These are phyloP conservation scores for Coracias cyanogaster DNA, from an alignment of 2,797 vertebrate species.

Conservation along the genomic window DNA sequence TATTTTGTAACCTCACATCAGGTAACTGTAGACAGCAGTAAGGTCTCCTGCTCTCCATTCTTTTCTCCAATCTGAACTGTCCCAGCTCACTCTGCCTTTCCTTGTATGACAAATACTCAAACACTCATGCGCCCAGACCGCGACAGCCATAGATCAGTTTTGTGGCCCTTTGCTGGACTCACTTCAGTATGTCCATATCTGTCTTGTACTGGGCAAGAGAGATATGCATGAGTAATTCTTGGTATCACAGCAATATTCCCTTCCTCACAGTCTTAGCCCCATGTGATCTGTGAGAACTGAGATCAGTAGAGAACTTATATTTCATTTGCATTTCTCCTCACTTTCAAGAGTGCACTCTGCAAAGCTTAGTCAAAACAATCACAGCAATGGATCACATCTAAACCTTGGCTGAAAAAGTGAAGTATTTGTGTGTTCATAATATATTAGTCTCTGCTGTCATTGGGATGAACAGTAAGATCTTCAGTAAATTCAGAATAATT, in stretches of 20 bases:
- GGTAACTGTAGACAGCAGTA: background rate
- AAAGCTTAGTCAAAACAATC: background rate
- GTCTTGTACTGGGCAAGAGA: background rate
- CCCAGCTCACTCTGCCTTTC: background rate
- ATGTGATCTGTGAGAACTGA: background rate
- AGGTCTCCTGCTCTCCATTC: background rate
- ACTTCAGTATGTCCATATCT: background rate
- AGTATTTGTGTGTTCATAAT: background rate
- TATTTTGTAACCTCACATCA: background rate
- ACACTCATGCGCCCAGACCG: too few species aligned
- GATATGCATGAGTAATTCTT: background rate
- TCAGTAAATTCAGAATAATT: background rate
- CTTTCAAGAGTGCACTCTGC: background rate
- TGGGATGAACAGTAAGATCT: background rate
- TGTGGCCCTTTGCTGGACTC: background rate
- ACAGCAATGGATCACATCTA: background rate
- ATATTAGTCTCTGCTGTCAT: accelerated
- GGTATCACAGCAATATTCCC: background rate
- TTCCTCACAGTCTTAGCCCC: background rate
- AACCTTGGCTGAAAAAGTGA: background rate
- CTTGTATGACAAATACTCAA: background rate
- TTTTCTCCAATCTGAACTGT: background rate
- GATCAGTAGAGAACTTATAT: background rate
- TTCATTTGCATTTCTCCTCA: background rate
- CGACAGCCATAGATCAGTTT: background rate